Evolutionary conservation across 2,888 invertebrate genomes (phyloP).

Genomic region (Gastracanthus pulcherrimus): DNA sequence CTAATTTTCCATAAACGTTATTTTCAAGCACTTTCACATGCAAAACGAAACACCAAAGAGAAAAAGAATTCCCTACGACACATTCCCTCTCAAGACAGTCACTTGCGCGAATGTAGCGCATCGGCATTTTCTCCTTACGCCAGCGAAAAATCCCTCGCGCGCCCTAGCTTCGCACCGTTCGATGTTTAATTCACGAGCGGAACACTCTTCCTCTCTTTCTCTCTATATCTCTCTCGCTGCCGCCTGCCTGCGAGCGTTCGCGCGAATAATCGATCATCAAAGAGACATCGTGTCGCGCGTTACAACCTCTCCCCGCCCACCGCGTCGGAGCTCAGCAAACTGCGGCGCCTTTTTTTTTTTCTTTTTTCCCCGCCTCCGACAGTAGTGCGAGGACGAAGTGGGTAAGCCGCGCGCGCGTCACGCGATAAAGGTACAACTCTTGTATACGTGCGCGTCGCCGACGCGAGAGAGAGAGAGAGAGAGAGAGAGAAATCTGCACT

Average conservation of each 20-base stretch:
- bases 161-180: neutral
- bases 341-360: too few species aligned
- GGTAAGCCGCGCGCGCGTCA: too few species aligned
- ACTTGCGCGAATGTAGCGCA: neutral
- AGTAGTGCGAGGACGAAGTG: neutral
- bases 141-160: slow-evolving; percentile 25
- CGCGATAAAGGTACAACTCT: slow-evolving; percentile 36
- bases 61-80: too few species aligned
- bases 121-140: slow-evolving; percentile 18
- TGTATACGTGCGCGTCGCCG: too few species aligned
- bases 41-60: neutral
- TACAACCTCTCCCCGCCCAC: neutral
- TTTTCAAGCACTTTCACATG: neutral
- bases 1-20: too few species aligned
- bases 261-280: slow-evolving; percentile 47
- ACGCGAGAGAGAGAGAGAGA: neutral
- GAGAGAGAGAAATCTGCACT: neutral
- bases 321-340: neutral
- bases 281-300: slow-evolving; percentile 21
- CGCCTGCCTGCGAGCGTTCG: neutral
- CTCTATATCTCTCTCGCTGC: neutral
- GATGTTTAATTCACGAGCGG: slow-evolving; percentile 49
- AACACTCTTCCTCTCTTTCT: neutral
- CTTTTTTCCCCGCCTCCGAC: too few species aligned
- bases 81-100: neutral